Evolutionary conservation across 2,888 invertebrate genomes (phyloP).

Genomic region (Ctenicera cuprea): DNA sequence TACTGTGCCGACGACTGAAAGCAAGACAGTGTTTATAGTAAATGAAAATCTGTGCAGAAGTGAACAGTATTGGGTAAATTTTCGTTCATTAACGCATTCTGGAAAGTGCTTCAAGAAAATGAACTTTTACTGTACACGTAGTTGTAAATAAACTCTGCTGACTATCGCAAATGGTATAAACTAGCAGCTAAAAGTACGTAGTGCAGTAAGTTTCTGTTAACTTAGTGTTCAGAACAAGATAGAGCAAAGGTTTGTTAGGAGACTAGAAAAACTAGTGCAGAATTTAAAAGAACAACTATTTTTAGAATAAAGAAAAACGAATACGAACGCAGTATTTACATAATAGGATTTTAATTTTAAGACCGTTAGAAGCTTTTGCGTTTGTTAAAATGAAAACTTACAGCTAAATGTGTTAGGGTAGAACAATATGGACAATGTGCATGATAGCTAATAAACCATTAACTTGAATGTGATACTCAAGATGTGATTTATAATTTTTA

Average conservation of each 20-base stretch:
- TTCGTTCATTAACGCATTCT: background rate
- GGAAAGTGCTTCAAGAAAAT: too few species aligned
- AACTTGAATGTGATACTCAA: constrained; percentile 51
- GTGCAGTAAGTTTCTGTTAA: background rate
- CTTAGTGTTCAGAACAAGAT: background rate
- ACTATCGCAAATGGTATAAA: background rate
- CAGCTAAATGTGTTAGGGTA: constrained; percentile 6
- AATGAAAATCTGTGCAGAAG: background rate
- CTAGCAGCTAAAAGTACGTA: background rate
- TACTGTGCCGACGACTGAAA: constrained; percentile 59
- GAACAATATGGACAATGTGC: constrained; percentile 4
- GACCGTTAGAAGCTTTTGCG: constrained; percentile 3
- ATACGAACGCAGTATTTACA: constrained; percentile 8
- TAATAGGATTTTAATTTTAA: constrained; percentile 6
- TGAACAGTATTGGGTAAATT: constrained; percentile 35
- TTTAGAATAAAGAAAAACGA: background rate
- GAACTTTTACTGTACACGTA: background rate
- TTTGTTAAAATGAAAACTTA: background rate
- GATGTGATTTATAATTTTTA: constrained; percentile 49
- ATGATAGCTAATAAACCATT: constrained; percentile 23
- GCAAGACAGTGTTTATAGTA: background rate
- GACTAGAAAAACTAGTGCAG: background rate
- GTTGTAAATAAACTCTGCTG: background rate
- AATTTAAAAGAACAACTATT: background rate
- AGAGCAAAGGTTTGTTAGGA: background rate